Conservation (phyloP, 2,797 vertebrate genomes). For the Martes flavigula region DNA sequence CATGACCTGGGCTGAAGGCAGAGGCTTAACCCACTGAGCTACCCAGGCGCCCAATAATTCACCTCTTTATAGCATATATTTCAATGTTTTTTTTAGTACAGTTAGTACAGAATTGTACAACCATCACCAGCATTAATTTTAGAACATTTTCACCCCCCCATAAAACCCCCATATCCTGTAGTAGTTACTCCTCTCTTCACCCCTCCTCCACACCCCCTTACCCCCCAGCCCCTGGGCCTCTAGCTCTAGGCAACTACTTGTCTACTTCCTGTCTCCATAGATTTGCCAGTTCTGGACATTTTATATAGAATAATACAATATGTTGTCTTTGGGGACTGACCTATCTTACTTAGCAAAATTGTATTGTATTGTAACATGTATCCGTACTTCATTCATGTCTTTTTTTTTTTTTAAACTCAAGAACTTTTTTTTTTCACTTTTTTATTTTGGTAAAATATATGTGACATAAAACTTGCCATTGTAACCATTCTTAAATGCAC, state of each 20-base stretch:
- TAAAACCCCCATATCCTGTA: not conserved
- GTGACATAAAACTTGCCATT: not conserved
- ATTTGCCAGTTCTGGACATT: not conserved
- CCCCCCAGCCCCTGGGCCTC: not conserved
- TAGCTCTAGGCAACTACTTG: not conserved
- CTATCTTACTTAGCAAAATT: not conserved
- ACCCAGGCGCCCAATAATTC: not conserved
- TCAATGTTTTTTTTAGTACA: not conserved
- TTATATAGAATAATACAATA: not conserved
- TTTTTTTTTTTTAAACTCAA: not conserved
- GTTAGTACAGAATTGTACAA: not conserved
- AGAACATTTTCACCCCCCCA: not conserved
- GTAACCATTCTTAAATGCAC: not conserved
- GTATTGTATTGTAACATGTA: not conserved
- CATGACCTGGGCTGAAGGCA: too few relatives aligned
- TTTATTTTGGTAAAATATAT: not conserved
- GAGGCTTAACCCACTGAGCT: too few relatives aligned
- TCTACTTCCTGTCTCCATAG: not conserved
- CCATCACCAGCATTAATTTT: not conserved
- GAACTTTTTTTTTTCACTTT: not conserved
- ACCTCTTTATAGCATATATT: not conserved
- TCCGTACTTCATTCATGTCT: not conserved
- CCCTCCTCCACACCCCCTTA: rapidly evolving
- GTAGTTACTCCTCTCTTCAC: not conserved
- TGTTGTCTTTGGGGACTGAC: not conserved